Evolutionary conservation across 2,888 invertebrate species (phyloP), one percentile per base, ranked within the genome.

Genomic region (Tholera decimalis): DNA sequence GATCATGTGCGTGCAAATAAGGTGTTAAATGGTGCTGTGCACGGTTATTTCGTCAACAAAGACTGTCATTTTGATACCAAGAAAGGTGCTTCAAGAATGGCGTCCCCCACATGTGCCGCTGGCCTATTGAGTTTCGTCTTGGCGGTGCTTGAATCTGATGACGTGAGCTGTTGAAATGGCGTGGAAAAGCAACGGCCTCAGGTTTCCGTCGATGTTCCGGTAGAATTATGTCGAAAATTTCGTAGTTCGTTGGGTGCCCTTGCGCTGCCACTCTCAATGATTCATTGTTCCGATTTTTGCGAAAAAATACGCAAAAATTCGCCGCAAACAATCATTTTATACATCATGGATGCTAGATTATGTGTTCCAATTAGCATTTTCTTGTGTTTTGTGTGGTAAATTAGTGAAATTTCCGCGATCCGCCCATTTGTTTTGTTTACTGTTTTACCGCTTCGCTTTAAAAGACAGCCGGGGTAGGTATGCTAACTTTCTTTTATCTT

Each of bases 71-170:
- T 96, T 95, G 95, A 95, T 95, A 95, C 95, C 96, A 93, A 96
- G 96, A 96, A 96, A 95, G 96, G 96, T 96, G 96, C 95, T 96
- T 96, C 96, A 96, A 96, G 96, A 97, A 97, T 97, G 97, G 97
- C 97, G 97, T 97, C 97, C 96, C 95, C 96, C 97, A 97, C 97
- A 97, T 97, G 97, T 96, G 96, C 95, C 93, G 95, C 90, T 90
- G 87, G 85, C 91, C 88, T 90, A 89, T 91, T 89, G 88, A 89
- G 91, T 93, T 92, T 93, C 92, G 88, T 86, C 87, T 91, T 85
- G 89, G 86, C 86, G 83, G 88, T 90, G 88, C 86, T 86, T 86
- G 88, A 89, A 89, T 89, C 85, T 88, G 91, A 90, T 94, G 92
- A 92, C 92, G 93, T 92, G 91, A 92, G 83, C 89, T 87, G 83